A percentile compares a stretch with the other conserved stretches of the same genome.
Evolutionary conservation across 2,113 vertebrate genomes (phyloP).

Genomic region (Oophaga pumilio): DNA sequence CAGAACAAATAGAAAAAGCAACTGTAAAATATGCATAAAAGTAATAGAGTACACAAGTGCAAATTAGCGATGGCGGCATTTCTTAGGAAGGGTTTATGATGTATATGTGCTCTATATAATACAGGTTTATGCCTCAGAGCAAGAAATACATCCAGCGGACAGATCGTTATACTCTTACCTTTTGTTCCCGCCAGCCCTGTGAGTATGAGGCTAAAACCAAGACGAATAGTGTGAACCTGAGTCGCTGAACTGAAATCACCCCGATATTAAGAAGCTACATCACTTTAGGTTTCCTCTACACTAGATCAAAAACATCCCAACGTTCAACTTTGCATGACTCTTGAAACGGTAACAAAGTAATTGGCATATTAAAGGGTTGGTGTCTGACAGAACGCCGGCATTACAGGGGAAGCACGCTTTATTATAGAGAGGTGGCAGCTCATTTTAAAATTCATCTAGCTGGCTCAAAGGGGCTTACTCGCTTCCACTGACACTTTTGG

Average conservation of each 20-base stretch:
- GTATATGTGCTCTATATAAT: too few species aligned
- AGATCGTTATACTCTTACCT: background rate
- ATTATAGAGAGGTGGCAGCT: slow-evolving; percentile 44
- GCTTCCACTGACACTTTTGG: slow-evolving; percentile 52
- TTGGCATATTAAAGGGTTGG: background rate
- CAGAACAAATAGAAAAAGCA: too few species aligned
- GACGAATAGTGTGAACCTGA: background rate
- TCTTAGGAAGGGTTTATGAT: too few species aligned
- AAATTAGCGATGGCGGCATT: too few species aligned
- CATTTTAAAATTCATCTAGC: slow-evolving; percentile 39
- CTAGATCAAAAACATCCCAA: background rate
- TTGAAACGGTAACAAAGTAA: background rate
- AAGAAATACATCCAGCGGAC: background rate
- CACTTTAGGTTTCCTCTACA: background rate
- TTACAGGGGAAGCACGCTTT: background rate
- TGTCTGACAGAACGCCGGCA: background rate
- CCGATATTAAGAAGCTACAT: background rate
- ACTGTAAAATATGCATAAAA: too few species aligned
- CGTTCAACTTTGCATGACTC: background rate
- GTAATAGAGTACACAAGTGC: too few species aligned
- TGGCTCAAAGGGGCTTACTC: slow-evolving; percentile 51
- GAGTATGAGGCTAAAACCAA: background rate
- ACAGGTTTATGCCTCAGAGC: background rate
- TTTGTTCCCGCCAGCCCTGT: background rate
- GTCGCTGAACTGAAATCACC: background rate